phyloP scores from a whole-genome alignment of 2,113 vertebrate genomes.

The Athene noctua region DNA sequence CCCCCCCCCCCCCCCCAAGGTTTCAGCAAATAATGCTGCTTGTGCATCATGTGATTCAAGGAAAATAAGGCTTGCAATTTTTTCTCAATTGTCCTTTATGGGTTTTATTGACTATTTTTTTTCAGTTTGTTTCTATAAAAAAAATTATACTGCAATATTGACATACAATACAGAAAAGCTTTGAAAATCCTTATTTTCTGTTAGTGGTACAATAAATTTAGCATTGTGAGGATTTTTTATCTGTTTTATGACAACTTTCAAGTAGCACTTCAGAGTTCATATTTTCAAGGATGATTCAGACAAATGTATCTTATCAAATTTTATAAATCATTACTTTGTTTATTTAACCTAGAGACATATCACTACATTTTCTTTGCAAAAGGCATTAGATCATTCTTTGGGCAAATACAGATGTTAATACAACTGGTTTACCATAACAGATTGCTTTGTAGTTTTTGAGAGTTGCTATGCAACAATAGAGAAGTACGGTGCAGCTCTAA shows the following conservation, averaged over 20 bases:
- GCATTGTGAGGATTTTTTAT: conserved; percentile 47
- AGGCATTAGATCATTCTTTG: conserved; percentile 63
- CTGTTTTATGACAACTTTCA: conserved; percentile 72
- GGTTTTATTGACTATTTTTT: conserved; percentile 74
- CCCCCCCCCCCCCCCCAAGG: background rate
- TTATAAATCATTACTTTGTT: conserved; percentile 65
- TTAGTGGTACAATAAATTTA: conserved; percentile 73
- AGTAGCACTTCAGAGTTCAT: conserved; percentile 66
- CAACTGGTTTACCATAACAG: conserved; percentile 69
- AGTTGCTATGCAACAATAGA: conserved; percentile 74
- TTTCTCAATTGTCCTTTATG: conserved; percentile 80
- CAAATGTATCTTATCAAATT: conserved; percentile 61
- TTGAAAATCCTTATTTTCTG: conserved; percentile 76
- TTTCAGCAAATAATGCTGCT: conserved; percentile 81
- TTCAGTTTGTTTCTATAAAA: conserved; percentile 68
- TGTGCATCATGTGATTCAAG: conserved; percentile 76
- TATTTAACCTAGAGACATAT: conserved; percentile 29
- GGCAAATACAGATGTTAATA: conserved; percentile 76
- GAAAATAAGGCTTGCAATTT: conserved; percentile 81
- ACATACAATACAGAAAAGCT: conserved; percentile 72
- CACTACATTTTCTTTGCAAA: conserved; percentile 50
- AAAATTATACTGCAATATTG: conserved; percentile 76
- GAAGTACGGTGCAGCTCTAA: background rate
- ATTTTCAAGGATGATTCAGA: conserved; percentile 64
- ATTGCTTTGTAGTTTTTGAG: conserved; percentile 71